Percentiles rank a stretch among this genome's conserved stretches.
Evolutionary conservation across 2,113 vertebrate species (phyloP).

Genomic region (Gymnocephalus cernua): DNA sequence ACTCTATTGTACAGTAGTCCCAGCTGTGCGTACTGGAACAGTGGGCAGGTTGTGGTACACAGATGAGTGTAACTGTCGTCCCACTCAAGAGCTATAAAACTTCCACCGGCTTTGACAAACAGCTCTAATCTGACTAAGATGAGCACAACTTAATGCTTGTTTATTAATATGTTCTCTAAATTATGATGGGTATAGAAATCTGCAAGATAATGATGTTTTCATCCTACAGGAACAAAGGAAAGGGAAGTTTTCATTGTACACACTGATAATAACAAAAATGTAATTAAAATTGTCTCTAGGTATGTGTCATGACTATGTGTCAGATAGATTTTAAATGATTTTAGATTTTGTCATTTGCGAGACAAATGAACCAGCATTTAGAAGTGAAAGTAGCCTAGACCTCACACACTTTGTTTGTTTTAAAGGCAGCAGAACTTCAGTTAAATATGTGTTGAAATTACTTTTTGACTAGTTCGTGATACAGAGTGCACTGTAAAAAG

Average conservation of each 20-base stretch:
- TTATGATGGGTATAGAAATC: neutral
- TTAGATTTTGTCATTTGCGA: neutral
- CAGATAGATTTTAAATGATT: neutral
- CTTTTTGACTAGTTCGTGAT: too few species aligned
- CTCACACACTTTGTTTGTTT: neutral
- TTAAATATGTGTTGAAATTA: neutral
- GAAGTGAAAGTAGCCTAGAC: neutral
- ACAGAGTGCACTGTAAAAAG: too few species aligned
- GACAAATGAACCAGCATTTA: neutral
- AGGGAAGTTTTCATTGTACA: neutral
- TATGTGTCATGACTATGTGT: neutral
- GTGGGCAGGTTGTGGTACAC: slow-evolving; percentile 58
- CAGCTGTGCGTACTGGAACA: slow-evolving; percentile 65
- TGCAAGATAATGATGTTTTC: neutral
- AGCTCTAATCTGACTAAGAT: neutral
- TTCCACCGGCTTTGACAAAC: slow-evolving; percentile 40
- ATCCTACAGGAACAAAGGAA: neutral
- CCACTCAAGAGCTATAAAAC: slow-evolving; percentile 53
- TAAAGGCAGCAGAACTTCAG: neutral
- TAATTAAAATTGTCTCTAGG: neutral
- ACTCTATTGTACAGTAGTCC: slow-evolving; percentile 16
- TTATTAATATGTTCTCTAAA: neutral
- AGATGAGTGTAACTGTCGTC: slow-evolving; percentile 60
- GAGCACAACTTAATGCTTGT: neutral
- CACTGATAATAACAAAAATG: neutral